Conservation (phyloP, 2,797 vertebrate species). For the Taenioides sp. region DNA sequence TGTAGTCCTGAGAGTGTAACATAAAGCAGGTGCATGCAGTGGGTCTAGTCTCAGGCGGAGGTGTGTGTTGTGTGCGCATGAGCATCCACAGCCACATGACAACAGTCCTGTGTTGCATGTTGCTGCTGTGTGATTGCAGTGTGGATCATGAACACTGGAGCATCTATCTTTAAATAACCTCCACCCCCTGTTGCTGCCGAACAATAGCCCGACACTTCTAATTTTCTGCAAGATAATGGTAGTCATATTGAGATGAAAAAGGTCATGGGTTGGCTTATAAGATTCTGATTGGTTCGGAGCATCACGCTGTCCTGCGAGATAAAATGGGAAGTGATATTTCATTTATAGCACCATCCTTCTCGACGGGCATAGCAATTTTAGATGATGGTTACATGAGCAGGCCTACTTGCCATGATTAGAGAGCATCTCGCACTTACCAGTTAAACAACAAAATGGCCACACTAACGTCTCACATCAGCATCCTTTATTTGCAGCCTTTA, state of each 20-base stretch:
- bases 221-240: conserved; percentile 86
- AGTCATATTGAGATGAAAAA: conserved; percentile 80
- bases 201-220: conserved; percentile 83
- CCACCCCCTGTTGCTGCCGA: conserved; percentile 64
- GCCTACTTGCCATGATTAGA: conserved; percentile 54
- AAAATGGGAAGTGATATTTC: conserved; percentile 71
- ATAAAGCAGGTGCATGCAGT: conserved; percentile 27
- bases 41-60: conserved; percentile 39
- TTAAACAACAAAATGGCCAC: conserved; percentile 43
- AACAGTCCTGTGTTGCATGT: conserved; percentile 47
- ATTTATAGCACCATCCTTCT: conserved; percentile 56
- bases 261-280: conserved; percentile 82
- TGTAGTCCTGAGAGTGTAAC: conserved; percentile 34
- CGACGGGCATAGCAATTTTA: conserved; percentile 57
- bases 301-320: conserved; percentile 68
- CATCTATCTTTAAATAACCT: conserved; percentile 81
- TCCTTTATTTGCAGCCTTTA: conserved; percentile 24
- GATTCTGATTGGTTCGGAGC: conserved; percentile 79
- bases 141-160: conserved; percentile 67
- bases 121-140: conserved; percentile 59
- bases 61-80: conserved; percentile 27
- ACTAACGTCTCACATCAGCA: conserved; percentile 49
- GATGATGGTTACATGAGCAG: conserved; percentile 52
- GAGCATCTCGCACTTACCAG: conserved; percentile 45
- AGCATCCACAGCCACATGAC: conserved; percentile 41